Base-by-base conservation (phyloP, 2,888 invertebrate species). In the Cremastinae sp. region DNA sequence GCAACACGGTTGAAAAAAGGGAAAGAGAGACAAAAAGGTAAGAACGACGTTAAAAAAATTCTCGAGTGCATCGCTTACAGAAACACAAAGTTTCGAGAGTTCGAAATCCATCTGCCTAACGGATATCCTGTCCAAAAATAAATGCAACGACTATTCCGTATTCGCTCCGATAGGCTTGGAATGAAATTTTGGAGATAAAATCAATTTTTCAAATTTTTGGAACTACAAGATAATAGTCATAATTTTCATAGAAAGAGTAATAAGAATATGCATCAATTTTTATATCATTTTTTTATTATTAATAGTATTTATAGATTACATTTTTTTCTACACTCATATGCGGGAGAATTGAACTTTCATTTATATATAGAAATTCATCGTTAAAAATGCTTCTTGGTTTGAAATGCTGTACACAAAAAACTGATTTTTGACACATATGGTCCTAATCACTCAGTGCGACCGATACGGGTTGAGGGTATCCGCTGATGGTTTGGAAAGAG, bases 361-460 rank as follows among this genome's bases (percentile, higher is more conserved):
- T n/a, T n/a, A n/a, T n/a, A n/a, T n/a, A n/a, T n/a, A n/a, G n/a
- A n/a, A n/a, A n/a, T n/a, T n/a, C n/a, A n/a, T n/a, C n/a, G n/a
- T n/a, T n/a, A n/a, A n/a, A n/a, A n/a, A n/a, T n/a, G n/a, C n/a
- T n/a, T n/a, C n/a, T n/a, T n/a, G n/a, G n/a, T n/a, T n/a, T n/a
- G n/a, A n/a, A n/a, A n/a, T n/a, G n/a, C n/a, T n/a, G n/a, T n/a
- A n/a, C n/a, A n/a, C n/a, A 59, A 37, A 28, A 20, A 68, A 51
- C 20, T 58, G 37, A 64, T 12, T 12, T 28, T 69, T 35, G 55
- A 61, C 80, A 81, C 86, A 86, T 84, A 81, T 87, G 86, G 81
- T 82, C 79, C 79, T 82, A 83, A 85, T 84, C 81, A 73, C 70
- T 66, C 58, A 76, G 78, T 22, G 59, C 16, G 59, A 10, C 35